Percentiles rank a stretch among this genome's conserved stretches.
These are phyloP conservation scores for Acleris cristana DNA, from an alignment of 2,888 invertebrate species.

Conservation along the genomic window DNA sequence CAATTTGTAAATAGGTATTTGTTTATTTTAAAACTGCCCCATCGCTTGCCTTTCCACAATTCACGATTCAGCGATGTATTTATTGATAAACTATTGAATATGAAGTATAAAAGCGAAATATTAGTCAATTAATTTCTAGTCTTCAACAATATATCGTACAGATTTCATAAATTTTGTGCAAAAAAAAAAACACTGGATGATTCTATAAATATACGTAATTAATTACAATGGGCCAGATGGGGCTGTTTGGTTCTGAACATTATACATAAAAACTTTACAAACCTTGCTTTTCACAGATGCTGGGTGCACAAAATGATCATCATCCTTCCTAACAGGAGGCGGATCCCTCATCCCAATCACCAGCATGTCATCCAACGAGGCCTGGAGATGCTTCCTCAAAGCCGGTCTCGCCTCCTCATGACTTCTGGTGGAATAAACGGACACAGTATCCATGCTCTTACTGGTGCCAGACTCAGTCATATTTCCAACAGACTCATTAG, in stretches of 20 bases:
- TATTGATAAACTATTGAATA: too few relatives aligned
- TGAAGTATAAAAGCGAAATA: too few relatives aligned
- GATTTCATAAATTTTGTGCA: too few relatives aligned
- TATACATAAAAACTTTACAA: slow-evolving; percentile 6
- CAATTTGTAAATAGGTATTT: background rate
- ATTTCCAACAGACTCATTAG: slow-evolving; percentile 82
- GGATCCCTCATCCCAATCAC: slow-evolving; percentile 70
- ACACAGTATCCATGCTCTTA: slow-evolving; percentile 81
- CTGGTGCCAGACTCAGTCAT: slow-evolving; percentile 75
- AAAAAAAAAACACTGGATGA: too few relatives aligned
- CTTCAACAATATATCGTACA: too few relatives aligned
- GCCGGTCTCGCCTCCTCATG: slow-evolving; percentile 76
- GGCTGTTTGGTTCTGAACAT: too few relatives aligned
- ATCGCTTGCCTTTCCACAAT: too few relatives aligned
- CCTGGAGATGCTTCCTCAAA: slow-evolving; percentile 66
- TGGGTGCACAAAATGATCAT: slow-evolving; percentile 76
- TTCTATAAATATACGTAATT: too few relatives aligned
- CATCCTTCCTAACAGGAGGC: slow-evolving; percentile 56
- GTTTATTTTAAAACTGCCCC: too few relatives aligned
- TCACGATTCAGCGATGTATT: background rate
- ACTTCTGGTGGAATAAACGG: slow-evolving; percentile 84
- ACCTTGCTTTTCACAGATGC: slow-evolving; percentile 70
- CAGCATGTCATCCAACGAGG: slow-evolving; percentile 85
- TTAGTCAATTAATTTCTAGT: too few relatives aligned
- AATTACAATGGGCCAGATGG: too few relatives aligned